A percentile compares a stretch with the other conserved stretches of the same genome.
phyloP scores from a whole-genome alignment of 2,113 vertebrate species.

The Odocoileus virginianus region DNA sequence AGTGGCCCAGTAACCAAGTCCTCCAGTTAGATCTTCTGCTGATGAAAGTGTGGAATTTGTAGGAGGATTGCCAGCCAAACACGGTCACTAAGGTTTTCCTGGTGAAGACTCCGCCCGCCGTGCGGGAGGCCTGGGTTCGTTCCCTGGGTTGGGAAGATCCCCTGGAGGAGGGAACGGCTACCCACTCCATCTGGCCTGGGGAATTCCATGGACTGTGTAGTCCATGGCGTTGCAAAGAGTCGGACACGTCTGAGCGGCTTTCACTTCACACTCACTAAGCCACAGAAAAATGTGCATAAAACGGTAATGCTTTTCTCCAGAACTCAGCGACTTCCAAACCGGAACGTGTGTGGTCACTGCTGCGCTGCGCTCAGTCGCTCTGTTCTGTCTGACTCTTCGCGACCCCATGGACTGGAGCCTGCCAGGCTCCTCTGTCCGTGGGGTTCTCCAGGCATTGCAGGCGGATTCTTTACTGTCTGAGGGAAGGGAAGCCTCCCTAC shows the following conservation, averaged over 20 bases:
- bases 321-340: not conserved
- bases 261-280: not conserved
- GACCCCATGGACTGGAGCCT: not conserved
- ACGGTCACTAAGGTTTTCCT: not conserved
- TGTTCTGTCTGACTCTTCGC: not conserved
- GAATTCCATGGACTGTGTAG: not conserved
- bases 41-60: not conserved
- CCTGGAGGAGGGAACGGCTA: not conserved
- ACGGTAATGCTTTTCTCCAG: not conserved
- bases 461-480: not conserved
- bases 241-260: rapidly evolving
- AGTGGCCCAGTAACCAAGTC: not conserved
- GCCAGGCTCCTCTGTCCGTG: not conserved
- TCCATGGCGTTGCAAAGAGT: not conserved
- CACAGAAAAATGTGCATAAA: conserved; percentile 2
- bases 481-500: not conserved
- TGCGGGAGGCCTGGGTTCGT: not conserved
- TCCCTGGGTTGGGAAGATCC: not conserved
- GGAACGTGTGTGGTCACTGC: not conserved
- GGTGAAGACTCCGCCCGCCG: not conserved
- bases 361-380: not conserved
- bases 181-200: not conserved
- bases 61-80: not conserved
- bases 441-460: not conserved
- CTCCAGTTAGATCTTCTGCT: not conserved